phyloP scores from a whole-genome alignment of 2,113 vertebrate species.

The Melanerpes aurifrons region DNA sequence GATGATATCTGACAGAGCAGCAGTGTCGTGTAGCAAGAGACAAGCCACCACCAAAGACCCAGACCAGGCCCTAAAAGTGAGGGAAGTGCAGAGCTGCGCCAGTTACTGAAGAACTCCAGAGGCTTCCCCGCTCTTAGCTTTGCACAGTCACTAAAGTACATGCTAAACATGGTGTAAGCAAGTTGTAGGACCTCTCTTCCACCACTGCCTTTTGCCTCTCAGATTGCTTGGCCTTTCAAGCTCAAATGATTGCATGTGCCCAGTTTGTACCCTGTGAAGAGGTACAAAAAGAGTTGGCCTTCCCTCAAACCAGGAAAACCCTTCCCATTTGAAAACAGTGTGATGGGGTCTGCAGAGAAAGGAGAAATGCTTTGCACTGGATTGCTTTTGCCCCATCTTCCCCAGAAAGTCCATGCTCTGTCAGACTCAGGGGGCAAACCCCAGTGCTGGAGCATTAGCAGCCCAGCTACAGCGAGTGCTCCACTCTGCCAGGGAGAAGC shows the following conservation, averaged over 20 bases:
- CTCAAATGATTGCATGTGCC: background rate
- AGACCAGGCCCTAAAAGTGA: background rate
- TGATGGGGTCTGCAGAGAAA: background rate
- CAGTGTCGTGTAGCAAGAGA: accelerated
- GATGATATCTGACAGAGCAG: background rate
- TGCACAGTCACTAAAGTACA: background rate
- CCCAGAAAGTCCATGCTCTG: background rate
- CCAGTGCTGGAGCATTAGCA: background rate
- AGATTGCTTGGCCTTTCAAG: background rate
- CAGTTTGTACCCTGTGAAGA: background rate
- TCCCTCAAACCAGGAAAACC: background rate
- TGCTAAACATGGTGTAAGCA: background rate
- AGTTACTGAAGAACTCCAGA: background rate
- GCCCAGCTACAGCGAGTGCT: conserved; percentile 6
- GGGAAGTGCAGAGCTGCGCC: background rate
- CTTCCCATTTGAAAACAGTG: background rate
- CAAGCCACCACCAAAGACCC: background rate
- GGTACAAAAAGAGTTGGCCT: background rate
- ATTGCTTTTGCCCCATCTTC: background rate
- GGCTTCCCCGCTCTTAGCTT: background rate
- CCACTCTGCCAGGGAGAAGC: conserved; percentile 38
- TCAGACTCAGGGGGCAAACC: background rate
- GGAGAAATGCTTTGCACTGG: background rate
- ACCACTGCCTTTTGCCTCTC: background rate
- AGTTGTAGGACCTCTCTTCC: background rate